Evolutionary conservation across 2,113 vertebrate species (phyloP).

Genomic region (Stigmatopora nigra): DNA sequence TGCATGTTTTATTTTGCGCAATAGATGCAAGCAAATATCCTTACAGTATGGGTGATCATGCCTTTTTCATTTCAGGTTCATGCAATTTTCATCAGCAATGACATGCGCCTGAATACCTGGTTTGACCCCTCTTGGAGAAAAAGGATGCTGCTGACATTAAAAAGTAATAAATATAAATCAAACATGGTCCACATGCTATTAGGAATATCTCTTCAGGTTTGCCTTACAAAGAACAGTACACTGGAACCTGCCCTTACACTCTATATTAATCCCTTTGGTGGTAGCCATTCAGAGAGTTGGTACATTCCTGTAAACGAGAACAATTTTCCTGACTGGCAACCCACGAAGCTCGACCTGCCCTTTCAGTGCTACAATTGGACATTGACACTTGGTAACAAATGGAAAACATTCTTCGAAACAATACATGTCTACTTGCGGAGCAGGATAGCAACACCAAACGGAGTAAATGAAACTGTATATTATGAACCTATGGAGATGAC

Average conservation of each 20-base stretch:
- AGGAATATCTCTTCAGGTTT: slow-evolving; percentile 91
- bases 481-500: slow-evolving; percentile 88
- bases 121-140: slow-evolving; percentile 97
- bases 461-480: slow-evolving; percentile 82
- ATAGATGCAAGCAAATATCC: neutral
- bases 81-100: slow-evolving; percentile 97
- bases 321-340: slow-evolving; percentile 89
- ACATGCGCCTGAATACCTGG: slow-evolving; percentile 98
- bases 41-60: neutral
- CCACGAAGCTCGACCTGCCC: slow-evolving; percentile 86
- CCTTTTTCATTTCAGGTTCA: slow-evolving; percentile 69
- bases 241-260: slow-evolving; percentile 89
- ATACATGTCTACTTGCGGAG: slow-evolving; percentile 94
- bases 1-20: neutral
- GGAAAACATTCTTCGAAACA: slow-evolving; percentile 98
- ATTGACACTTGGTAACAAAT: slow-evolving; percentile 90
- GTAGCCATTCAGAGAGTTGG: slow-evolving; percentile 98
- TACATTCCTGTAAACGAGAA: slow-evolving; percentile 89
- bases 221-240: slow-evolving; percentile 96
- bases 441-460: slow-evolving; percentile 79
- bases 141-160: slow-evolving; percentile 90
- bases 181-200: slow-evolving; percentile 95
- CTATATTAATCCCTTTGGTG: slow-evolving; percentile 93
- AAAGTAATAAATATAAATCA: slow-evolving; percentile 98
- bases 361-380: slow-evolving; percentile 97